Conservation (phyloP, 2,888 invertebrate genomes). For the Clistopyga incitator region DNA sequence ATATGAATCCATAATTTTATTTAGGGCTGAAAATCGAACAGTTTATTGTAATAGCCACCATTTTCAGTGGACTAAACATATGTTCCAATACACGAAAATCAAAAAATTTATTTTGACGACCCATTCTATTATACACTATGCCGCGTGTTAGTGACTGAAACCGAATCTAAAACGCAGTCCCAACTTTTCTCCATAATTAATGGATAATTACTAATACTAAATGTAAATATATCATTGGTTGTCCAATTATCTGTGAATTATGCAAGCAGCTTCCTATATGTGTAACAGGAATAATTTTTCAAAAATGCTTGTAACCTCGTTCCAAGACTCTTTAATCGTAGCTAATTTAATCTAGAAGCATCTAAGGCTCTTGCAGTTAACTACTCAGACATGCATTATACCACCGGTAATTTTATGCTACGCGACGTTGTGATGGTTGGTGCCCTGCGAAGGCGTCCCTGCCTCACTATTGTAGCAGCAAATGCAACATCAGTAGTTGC, state of each 20-base stretch:
- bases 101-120: no score
- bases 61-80: background rate
- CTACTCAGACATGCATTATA: conserved; percentile 62
- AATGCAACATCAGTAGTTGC: conserved; percentile 65
- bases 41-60: background rate
- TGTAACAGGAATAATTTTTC: no score
- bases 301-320: background rate
- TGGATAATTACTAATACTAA: no score
- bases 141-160: no score
- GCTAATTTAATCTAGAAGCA: conserved; percentile 48
- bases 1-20: background rate
- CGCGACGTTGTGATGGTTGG: conserved; percentile 21
- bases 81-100: no score
- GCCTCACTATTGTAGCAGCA: conserved; percentile 57
- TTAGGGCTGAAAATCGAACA: background rate
- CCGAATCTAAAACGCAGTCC: no score
- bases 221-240: no score
- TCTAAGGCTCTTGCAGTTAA: conserved; percentile 45
- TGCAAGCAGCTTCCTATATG: no score
- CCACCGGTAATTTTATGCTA: conserved; percentile 69
- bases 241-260: no score
- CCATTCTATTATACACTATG: no score
- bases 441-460: background rate
- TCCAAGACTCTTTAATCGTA: background rate
- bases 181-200: no score